Conservation (phyloP, 2,113 vertebrate genomes). For the Axis porcinus region DNA sequence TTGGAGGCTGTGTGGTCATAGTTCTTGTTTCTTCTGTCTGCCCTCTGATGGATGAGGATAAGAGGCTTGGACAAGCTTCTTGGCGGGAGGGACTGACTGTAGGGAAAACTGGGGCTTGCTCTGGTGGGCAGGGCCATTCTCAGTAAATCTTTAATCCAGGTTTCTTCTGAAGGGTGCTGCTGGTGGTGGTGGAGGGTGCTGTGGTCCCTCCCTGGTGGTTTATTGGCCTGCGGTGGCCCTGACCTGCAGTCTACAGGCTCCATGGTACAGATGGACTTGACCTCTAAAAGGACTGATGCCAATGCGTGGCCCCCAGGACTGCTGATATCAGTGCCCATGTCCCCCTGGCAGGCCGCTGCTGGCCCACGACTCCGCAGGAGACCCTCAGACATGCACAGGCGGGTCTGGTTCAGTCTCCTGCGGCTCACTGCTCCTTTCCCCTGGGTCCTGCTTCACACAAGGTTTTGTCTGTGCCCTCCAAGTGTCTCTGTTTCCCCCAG, state of each 20-base stretch:
- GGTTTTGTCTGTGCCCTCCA: background rate
- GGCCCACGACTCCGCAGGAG: too few relatives aligned
- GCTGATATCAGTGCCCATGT: background rate
- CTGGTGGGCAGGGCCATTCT: background rate
- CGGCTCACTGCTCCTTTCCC: background rate
- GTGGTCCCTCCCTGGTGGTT: background rate
- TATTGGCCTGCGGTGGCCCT: background rate
- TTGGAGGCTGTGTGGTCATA: background rate
- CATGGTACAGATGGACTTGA: rapidly evolving
- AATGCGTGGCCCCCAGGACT: rapidly evolving
- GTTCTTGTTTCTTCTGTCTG: background rate
- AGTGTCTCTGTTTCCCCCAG: background rate
- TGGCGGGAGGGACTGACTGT: background rate
- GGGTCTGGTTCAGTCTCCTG: background rate
- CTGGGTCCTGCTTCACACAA: background rate
- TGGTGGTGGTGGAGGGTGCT: background rate
- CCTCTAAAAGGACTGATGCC: background rate
- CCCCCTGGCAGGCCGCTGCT: background rate
- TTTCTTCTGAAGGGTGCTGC: background rate
- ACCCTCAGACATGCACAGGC: too few relatives aligned
- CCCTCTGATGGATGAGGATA: background rate
- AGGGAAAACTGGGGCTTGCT: background rate
- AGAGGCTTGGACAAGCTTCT: background rate
- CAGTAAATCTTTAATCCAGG: background rate
- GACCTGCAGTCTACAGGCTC: background rate